A percentile compares a stretch with the other conserved stretches of the same genome.
Conservation (phyloP, 2,797 vertebrate species). For the Zalophus californianus region DNA sequence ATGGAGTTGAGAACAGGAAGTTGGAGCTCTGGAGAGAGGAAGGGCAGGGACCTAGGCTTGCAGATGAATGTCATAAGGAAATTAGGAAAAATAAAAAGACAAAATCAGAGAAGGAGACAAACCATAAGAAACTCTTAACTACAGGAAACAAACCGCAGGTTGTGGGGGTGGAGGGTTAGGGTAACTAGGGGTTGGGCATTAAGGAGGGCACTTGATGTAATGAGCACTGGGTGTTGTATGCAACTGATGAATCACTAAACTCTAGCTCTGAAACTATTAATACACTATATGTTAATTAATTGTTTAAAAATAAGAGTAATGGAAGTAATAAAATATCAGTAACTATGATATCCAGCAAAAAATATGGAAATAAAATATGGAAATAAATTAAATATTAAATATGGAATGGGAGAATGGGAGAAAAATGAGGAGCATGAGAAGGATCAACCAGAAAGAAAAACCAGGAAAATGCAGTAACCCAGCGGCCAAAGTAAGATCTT, state of each 20-base stretch:
- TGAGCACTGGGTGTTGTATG: not conserved
- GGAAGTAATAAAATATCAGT: not conserved
- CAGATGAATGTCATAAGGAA: not conserved
- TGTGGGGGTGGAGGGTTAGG: too few species aligned
- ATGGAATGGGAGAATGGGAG: not conserved
- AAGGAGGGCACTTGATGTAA: too few species aligned
- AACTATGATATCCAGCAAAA: not conserved
- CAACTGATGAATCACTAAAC: not conserved
- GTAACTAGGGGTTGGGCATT: not conserved
- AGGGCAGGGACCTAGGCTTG: not conserved
- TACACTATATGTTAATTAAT: not conserved
- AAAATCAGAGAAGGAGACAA: not conserved
- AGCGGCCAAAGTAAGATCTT: not conserved
- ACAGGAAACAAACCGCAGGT: not conserved
- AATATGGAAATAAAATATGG: not conserved
- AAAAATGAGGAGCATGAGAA: not conserved
- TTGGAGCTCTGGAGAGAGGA: not conserved
- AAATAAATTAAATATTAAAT: constrained; percentile 17
- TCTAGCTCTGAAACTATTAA: not conserved
- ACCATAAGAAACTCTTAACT: not conserved
- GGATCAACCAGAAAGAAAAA: not conserved
- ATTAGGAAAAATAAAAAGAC: not conserved
- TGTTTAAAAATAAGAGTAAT: not conserved
- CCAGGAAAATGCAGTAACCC: not conserved
- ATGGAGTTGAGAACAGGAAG: not conserved